phyloP scores from a whole-genome alignment of 2,113 vertebrate genomes.

The Synodontis membranacea region DNA sequence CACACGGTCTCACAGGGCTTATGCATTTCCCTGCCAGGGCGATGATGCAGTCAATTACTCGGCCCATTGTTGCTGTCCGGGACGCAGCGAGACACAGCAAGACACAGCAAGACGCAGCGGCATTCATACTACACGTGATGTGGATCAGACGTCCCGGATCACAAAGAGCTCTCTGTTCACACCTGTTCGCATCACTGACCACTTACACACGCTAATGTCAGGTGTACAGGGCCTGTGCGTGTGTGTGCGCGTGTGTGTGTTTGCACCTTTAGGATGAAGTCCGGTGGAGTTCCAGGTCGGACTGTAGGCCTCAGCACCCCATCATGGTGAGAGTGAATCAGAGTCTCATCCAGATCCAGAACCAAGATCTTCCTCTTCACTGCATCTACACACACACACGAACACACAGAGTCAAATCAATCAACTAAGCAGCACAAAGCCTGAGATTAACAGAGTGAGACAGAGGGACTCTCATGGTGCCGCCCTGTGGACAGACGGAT shows the following conservation, averaged over 20 bases:
- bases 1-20: too few relatives aligned
- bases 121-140: too few relatives aligned
- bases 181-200: too few relatives aligned
- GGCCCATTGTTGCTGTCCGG: too few relatives aligned
- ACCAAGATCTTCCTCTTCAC: constrained; percentile 79
- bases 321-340: constrained; percentile 81
- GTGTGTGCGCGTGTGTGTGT: constrained; percentile 8
- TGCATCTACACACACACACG: constrained; percentile 62
- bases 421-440: neutral
- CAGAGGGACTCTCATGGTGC: neutral
- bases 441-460: neutral
- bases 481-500: neutral
- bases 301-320: constrained; percentile 79
- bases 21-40: too few relatives aligned
- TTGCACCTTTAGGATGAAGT: constrained; percentile 78
- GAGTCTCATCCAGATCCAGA: constrained; percentile 78
- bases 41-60: too few relatives aligned
- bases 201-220: too few relatives aligned
- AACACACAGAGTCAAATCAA: neutral
- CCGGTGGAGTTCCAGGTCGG: constrained; percentile 77
- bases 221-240: too few relatives aligned
- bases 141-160: too few relatives aligned
- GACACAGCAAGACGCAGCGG: too few relatives aligned
- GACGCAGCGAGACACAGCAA: too few relatives aligned
- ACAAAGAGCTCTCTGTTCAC: neutral